Percentiles rank a stretch among this genome's conserved stretches.
Evolutionary conservation across 2,113 vertebrate genomes (phyloP).

Genomic region (Notarius lentiginosus): DNA sequence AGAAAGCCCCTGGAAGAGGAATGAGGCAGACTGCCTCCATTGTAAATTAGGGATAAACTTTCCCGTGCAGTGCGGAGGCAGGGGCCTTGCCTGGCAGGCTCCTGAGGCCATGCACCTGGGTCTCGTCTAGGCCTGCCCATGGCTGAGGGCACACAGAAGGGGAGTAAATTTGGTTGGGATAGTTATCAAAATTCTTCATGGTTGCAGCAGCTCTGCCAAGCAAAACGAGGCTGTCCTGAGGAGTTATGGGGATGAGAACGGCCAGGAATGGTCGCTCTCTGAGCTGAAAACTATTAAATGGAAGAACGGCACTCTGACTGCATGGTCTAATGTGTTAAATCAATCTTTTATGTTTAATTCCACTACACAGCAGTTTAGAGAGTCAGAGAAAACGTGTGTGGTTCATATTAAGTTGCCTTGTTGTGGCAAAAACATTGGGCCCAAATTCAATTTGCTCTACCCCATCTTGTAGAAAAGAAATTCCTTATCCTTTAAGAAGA

Average conservation of each 20-base stretch:
- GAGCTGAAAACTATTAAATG: constrained; percentile 40
- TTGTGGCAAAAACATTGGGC: constrained; percentile 8
- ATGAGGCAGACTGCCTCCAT: constrained; percentile 65
- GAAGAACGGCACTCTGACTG: neutral
- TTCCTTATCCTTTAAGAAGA: neutral
- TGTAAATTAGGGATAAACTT: constrained; percentile 73
- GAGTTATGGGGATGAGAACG: constrained; percentile 48
- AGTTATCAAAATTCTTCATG: constrained; percentile 66
- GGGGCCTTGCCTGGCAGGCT: constrained; percentile 56
- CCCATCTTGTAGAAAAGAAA: neutral
- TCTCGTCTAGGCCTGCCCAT: constrained; percentile 69
- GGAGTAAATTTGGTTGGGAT: constrained; percentile 62
- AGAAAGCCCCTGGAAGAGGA: constrained; percentile 63
- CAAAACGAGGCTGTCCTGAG: constrained; percentile 52
- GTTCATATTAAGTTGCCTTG: neutral
- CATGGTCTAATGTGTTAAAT: neutral
- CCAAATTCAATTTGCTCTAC: neutral
- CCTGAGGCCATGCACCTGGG: constrained; percentile 76
- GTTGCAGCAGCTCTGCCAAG: constrained; percentile 57
- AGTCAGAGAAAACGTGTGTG: neutral
- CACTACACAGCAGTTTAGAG: neutral
- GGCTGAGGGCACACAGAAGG: constrained; percentile 64
- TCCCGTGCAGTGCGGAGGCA: constrained; percentile 63
- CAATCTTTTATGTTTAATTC: constrained; percentile 4
- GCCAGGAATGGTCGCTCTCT: constrained; percentile 35